These are phyloP conservation scores for Epinephelus awoara DNA, from an alignment of 2,797 vertebrate species.

Conservation along the genomic window DNA sequence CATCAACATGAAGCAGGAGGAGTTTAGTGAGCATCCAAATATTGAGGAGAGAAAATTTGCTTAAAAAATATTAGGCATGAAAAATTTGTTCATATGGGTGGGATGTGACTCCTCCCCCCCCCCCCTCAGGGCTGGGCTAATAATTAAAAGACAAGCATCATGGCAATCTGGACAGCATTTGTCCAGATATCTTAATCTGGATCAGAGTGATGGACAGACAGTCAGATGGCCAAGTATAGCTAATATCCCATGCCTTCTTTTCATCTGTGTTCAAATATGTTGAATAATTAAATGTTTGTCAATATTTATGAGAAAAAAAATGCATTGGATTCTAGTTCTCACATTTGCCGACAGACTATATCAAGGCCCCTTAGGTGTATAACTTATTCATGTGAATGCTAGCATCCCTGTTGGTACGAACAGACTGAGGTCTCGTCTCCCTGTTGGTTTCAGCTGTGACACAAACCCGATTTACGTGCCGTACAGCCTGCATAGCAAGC, in stretches of 20 bases:
- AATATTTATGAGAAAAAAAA: neutral
- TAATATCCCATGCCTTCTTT: neutral
- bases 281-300: neutral
- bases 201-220: neutral
- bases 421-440: conserved; percentile 35
- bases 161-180: neutral
- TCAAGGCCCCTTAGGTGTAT: conserved; percentile 29
- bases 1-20: neutral
- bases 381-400: conserved; percentile 64
- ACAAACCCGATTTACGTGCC: conserved; percentile 35
- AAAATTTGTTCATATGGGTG: neutral
- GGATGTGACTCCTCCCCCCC: neutral
- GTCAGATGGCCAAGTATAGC: neutral
- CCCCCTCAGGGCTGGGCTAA: neutral
- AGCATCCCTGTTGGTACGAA: conserved; percentile 39
- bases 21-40: neutral
- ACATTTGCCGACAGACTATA: conserved; percentile 1
- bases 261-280: neutral
- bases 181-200: neutral
- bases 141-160: neutral
- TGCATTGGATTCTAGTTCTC: neutral
- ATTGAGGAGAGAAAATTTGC: neutral
- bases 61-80: neutral
- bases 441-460: conserved; percentile 47
- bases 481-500: conserved; percentile 33